A percentile compares a stretch with the other conserved stretches of the same genome.
phyloP scores from a whole-genome alignment of 2,113 vertebrate species.

The Sialia sialis region DNA sequence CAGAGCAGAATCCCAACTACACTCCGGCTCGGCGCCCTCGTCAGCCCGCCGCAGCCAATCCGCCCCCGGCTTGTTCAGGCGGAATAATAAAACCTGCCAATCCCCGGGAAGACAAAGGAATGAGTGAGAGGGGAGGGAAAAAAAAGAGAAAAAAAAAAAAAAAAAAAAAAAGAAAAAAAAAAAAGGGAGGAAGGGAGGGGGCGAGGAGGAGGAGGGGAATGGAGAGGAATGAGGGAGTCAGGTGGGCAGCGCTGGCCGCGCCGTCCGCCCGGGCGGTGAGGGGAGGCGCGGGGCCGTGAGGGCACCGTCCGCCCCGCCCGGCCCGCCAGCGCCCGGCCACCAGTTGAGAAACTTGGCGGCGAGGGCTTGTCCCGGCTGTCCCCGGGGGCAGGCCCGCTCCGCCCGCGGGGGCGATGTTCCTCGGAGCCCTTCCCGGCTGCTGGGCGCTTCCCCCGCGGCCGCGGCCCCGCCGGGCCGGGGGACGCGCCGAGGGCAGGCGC shows the following conservation, averaged over 20 bases:
- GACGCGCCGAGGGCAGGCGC: not conserved
- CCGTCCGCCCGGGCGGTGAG: not conserved
- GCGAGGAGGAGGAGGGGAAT: not conserved
- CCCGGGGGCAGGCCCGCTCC: not conserved
- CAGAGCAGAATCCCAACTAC: constrained; percentile 86
- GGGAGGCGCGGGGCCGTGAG: not conserved
- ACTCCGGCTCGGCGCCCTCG: constrained; percentile 79
- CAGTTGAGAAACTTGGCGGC: constrained; percentile 8
- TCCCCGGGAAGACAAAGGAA: constrained; percentile 73
- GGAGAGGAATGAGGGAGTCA: not conserved
- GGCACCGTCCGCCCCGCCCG: not conserved
- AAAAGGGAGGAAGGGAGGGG: too few species aligned
- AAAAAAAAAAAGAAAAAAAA: not conserved
- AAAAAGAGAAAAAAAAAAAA: not conserved
- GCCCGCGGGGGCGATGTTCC: too few species aligned
- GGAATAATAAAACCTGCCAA: constrained; percentile 89
- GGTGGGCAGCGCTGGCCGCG: not conserved
- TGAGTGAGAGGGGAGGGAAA: constrained; percentile 26
- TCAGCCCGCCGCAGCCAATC: constrained; percentile 80
- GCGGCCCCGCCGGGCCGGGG: not conserved
- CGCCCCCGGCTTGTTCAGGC: constrained; percentile 74
- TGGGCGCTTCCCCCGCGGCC: not conserved
- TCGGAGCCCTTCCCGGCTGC: not conserved
- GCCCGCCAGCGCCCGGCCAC: not conserved
- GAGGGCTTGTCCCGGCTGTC: not conserved